Evolutionary conservation across 2,113 vertebrate species (phyloP), one percentile per base, ranked within the genome.

Genomic region (Amblyopsis rosae): DNA sequence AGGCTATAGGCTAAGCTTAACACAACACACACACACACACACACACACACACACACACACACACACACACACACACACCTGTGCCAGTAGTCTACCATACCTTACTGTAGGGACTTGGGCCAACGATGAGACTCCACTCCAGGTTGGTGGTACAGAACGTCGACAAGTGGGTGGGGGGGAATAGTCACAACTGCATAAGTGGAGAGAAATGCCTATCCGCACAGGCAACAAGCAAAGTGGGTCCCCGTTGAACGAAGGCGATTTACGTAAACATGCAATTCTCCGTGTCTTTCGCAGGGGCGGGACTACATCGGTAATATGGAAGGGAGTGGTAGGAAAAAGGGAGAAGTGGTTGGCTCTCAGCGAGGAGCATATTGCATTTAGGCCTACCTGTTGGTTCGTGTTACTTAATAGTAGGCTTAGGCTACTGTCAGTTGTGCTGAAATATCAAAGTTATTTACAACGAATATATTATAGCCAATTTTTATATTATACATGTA

Each of bases 311-410:
- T 0, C 13, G 4, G 1, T 54, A 51, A 62, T 55, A 66, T 71
- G 70, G 61, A 54, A 65, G 73, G 83, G 83, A 74, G 82, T 70
- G 75, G 67, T 59, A 15, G 49, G 7, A 12, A 10, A 4, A 3
- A 12, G 4, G 2, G 4, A 4, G 0, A 17, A 35, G 60, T 56
- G 56, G 59, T 54, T 73, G 51, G 26, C 8, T 12, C 11, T n/a
- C 4, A 9, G 49, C 10, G 13, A 51, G 49, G 49, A 51, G 11
- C 10, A 12, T 51, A 15, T 51, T 51, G 75, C 45, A 65, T 67
- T 54, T 56, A 33, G 4, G 58, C 47, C 54, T 50, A 1, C 59
- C 12, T 32, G 26, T 26, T 8, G 45, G 75, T 76, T 7, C 26
- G 26, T 10, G 26, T 35, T 59, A 7, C 15, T 13, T 35, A 16